phyloP scores from a whole-genome alignment of 2,113 vertebrate species.

The Ursus arctos region DNA sequence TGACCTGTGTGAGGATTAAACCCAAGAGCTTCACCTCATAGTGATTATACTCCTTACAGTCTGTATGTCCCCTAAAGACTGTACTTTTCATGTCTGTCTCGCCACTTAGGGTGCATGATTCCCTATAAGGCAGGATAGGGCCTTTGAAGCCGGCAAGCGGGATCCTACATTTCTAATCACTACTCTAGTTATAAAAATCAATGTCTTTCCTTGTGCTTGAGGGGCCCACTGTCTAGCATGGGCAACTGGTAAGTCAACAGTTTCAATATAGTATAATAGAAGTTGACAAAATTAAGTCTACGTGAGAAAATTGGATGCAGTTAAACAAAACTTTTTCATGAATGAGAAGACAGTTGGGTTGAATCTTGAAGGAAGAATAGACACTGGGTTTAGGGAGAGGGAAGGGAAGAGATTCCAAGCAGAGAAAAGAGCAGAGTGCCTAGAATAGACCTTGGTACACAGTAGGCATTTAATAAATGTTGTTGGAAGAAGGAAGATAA shows the following conservation, averaged over 20 bases:
- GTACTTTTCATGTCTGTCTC: background rate
- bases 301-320: background rate
- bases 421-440: background rate
- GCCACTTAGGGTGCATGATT: background rate
- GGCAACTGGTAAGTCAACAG: background rate
- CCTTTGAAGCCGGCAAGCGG: background rate
- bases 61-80: background rate
- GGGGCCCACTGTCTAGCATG: background rate
- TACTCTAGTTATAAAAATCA: constrained; percentile 11
- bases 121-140: background rate
- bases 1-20: background rate
- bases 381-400: background rate
- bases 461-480: background rate
- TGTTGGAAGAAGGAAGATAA: constrained; percentile 3
- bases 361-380: background rate
- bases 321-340: background rate
- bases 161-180: background rate
- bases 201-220: constrained; percentile 32
- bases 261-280: background rate
- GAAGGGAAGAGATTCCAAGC: background rate
- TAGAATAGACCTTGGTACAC: background rate
- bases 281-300: background rate
- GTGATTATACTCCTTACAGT: background rate
- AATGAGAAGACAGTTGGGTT: background rate
- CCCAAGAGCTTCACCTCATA: background rate